phyloP scores from a whole-genome alignment of 2,888 invertebrate genomes.

The Heliconius erato region DNA sequence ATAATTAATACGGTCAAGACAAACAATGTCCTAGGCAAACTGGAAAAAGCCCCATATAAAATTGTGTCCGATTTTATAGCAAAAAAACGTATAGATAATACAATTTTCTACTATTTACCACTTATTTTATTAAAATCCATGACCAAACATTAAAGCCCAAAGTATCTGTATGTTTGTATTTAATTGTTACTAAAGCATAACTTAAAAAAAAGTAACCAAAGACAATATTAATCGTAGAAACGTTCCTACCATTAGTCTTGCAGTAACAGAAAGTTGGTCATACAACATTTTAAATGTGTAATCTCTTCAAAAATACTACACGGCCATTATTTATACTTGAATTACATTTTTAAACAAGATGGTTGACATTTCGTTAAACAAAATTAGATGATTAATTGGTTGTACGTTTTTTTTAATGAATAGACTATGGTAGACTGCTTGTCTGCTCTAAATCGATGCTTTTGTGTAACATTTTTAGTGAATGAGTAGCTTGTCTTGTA shows the following conservation, averaged over 20 bases:
- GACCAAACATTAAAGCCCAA: not conserved
- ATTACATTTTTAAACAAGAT: conserved; percentile 56
- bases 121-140: not conserved
- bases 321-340: conserved; percentile 62
- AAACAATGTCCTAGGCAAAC: too few relatives aligned
- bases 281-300: conserved; percentile 53
- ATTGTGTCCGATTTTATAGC: not conserved
- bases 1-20: too few relatives aligned
- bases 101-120: not conserved
- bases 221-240: conserved; percentile 22
- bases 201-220: conserved; percentile 6
- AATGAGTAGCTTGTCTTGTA: conserved; percentile 22
- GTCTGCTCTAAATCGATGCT: conserved; percentile 44
- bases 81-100: not conserved
- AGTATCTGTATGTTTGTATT: not conserved
- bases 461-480: conserved; percentile 31
- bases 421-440: conserved; percentile 47
- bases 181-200: not conserved
- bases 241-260: conserved; percentile 21
- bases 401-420: conserved; percentile 52
- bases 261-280: conserved; percentile 59
- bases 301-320: conserved; percentile 73
- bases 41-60: too few relatives aligned
- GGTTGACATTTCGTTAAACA: conserved; percentile 41
- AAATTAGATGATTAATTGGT: conserved; percentile 65